These are phyloP conservation scores for Pachymerium ferrugineum DNA, from an alignment of 2,888 invertebrate genomes.

Conservation along the genomic window DNA sequence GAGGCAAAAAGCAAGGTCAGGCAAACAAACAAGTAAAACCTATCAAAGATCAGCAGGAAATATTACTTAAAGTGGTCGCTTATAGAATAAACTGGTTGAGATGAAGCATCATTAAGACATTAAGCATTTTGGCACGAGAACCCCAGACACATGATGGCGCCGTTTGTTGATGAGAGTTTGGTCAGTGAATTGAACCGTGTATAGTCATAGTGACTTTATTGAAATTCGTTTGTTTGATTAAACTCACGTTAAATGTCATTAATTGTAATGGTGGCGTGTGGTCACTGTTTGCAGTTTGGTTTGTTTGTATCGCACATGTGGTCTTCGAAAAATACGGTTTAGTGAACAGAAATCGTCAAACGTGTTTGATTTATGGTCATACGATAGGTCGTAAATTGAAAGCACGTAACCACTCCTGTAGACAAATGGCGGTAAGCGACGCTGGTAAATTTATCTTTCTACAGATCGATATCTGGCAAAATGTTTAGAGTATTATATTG, in stretches of 20 bases:
- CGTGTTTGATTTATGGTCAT: slow-evolving; percentile 17
- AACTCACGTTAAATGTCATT: neutral
- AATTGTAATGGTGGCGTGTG: neutral
- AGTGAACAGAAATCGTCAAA: slow-evolving; percentile 24
- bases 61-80: slow-evolving; percentile 15
- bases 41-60: slow-evolving; percentile 27
- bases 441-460: slow-evolving; percentile 14
- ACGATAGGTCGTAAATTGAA: slow-evolving; percentile 24
- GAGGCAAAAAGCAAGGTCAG: slow-evolving; percentile 14
- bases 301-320: slow-evolving; percentile 19
- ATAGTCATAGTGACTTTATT: no score
- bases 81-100: slow-evolving; percentile 24
- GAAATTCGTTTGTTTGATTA: neutral
- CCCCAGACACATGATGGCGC: neutral
- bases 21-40: slow-evolving; percentile 24
- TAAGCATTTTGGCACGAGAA: slow-evolving; percentile 8
- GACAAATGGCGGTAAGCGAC: slow-evolving; percentile 24
- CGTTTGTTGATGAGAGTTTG: neutral
- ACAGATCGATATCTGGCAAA: neutral
- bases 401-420: slow-evolving; percentile 20
- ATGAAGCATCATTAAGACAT: slow-evolving; percentile 22
- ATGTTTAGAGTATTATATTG: no score
- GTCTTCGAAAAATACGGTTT: neutral
- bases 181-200: no score
- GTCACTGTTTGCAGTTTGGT: slow-evolving; percentile 4